Base-by-base conservation (phyloP, 2,888 invertebrate species). In the Melinaea marsaeus region DNA sequence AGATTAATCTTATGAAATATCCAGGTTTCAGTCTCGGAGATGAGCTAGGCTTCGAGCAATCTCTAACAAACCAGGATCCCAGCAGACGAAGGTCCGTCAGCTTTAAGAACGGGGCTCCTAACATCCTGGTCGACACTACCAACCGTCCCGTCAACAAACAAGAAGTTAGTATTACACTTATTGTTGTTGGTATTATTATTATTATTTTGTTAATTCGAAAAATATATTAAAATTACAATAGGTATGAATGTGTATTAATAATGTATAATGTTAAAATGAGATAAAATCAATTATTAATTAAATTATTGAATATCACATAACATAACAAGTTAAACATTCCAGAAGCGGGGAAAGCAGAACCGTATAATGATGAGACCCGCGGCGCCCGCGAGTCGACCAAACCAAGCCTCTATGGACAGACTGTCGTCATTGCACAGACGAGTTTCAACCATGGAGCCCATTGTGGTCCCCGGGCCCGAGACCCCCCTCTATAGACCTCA, bases 11-110 rank as follows among this genome's bases (percentile, higher is more conserved):
- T 22, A 55, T 13, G 2, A 13, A 32, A 46, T 67, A 92, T 93
- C 63, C 91, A 95, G 97, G 97, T 72, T 96, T 97, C 84, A 95
- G 95, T 78, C 87, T 97, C 13, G 97, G 97, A 13, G 97, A 97
- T 77, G 97, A 97, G 80, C 87, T 97, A 66, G 96, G 96, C 35
- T 96, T 97, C 78, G 92, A 93, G 71, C 95, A 97, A 77, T 96
- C 97, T 0, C 83, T 97, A 56, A 94, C 96, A 1, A 96, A 96
- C 79, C 79, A 94, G 72, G 96, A 96, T 77, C 92, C 93, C 55
- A 93, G 93, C 72, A 92, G 94, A 68, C 88, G 95, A 68, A 91
- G 95, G 61, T 94, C 95, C 0, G 92, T 94, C 62, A 92, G 85
- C 77, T 81, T 92, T 63, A 92, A 89, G 74, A 92, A 92, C 74